Base-by-base conservation (phyloP, 2,113 vertebrate species). In the Microtus pennsylvanicus region DNA sequence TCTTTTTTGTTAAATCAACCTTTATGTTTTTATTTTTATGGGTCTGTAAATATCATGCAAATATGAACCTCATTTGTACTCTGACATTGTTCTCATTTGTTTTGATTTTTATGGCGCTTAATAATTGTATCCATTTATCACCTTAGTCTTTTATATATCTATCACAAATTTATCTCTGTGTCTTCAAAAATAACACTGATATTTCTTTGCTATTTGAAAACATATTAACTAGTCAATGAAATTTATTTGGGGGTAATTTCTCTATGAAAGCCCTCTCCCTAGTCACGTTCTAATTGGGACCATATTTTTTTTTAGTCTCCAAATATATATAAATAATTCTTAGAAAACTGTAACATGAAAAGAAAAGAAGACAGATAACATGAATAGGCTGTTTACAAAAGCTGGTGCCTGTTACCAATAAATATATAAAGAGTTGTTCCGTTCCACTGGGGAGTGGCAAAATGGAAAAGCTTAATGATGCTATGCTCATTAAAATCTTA, bases 1-100 rank as follows among this genome's bases (percentile, higher is more conserved):
- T 35, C 9, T 58, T 96, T 89, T 92, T 75, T 26, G 33, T 90
- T 92, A 94, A 88, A 83, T 87, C 76, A 85, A 76, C 75, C 80
- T 72, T 81, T 3, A 7, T 74, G 82, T 91, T 93, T 93, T 72
- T 16, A 77, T 67, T 78, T 75, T 75, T 65, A 69, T 92, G 82
- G 33, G 30, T 78, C 47, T 42, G 21, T 70, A 91, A 91, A 89
- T 80, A 70, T 87, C 88, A 85, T 67, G 83, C 72, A 93, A 76
- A 94, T 50, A 77, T 67, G 61, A 38, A 17, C 58, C 22, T 78
- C 58, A 28, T 65, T 50, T 80, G 45, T 35, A 52, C 33, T 22
- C 52, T 55, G 8, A 80, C 69, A 24, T 72, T 61, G 55, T 70
- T 81, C 38, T 45, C n/a, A 65, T 81, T 89, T 33, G 61, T 87